These are phyloP conservation scores for Caenorhabditis becei DNA, from an alignment of 2,888 invertebrate species.

Conservation along the genomic window DNA sequence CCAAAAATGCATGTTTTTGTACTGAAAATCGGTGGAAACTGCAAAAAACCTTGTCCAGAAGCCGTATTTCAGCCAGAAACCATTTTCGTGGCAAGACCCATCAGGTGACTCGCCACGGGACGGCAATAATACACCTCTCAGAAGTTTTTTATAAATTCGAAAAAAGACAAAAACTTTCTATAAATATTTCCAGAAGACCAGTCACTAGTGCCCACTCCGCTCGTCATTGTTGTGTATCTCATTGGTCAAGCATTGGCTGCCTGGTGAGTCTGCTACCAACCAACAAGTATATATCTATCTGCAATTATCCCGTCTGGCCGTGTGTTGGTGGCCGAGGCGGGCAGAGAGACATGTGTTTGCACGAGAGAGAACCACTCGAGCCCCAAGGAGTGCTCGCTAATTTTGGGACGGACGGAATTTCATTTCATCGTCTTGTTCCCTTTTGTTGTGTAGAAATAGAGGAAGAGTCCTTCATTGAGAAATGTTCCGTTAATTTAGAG, in stretches of 20 bases:
- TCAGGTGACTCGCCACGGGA: too few relatives aligned
- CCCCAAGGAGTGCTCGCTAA: slow-evolving; percentile 38
- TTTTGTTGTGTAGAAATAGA: too few relatives aligned
- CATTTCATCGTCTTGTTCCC: too few relatives aligned
- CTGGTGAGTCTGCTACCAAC: slow-evolving; percentile 25
- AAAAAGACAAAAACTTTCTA: neutral
- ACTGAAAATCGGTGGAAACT: too few relatives aligned
- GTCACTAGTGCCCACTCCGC: slow-evolving; percentile 3
- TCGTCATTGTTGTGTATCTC: slow-evolving; percentile 21
- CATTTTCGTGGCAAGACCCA: too few relatives aligned
- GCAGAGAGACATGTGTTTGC: slow-evolving; percentile 47
- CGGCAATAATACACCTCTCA: too few relatives aligned
- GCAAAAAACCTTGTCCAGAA: too few relatives aligned
- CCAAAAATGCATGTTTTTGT: too few relatives aligned
- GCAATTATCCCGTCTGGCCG: slow-evolving; percentile 28
- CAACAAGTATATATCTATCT: slow-evolving; percentile 15
- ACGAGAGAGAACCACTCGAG: slow-evolving; percentile 38
- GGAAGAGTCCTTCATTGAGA: too few relatives aligned
- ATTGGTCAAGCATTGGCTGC: slow-evolving; percentile 42
- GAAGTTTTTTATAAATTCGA: too few relatives aligned
- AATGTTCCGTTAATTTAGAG: too few relatives aligned
- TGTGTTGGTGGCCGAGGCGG: slow-evolving; percentile 32
- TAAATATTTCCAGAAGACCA: slow-evolving; percentile 44
- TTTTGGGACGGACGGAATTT: slow-evolving; percentile 8
- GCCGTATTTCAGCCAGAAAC: too few relatives aligned